A percentile compares a stretch with the other conserved stretches of the same genome.
Evolutionary conservation across 2,113 vertebrate genomes (phyloP).

Genomic region (Megaleporinus macrocephalus): DNA sequence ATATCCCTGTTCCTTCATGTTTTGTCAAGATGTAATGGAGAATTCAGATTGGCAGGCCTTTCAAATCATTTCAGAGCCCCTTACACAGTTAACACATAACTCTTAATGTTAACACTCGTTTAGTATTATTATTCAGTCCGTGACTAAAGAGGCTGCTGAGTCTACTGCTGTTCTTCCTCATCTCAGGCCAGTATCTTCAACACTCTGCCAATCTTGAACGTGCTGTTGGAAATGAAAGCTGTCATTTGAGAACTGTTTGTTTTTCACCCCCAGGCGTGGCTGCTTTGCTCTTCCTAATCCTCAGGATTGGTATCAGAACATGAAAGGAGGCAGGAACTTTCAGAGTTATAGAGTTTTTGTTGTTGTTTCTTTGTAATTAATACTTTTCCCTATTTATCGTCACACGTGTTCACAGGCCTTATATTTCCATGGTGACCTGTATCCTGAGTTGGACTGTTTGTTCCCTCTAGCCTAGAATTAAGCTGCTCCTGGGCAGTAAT

Average conservation of each 20-base stretch:
- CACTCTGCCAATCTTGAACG: background rate
- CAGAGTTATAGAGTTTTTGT: background rate
- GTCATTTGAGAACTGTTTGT: constrained; percentile 19
- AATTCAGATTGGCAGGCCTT: no score
- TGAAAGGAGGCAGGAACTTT: constrained; percentile 27
- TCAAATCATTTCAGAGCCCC: no score
- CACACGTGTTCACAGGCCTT: background rate
- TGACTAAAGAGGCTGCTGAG: no score
- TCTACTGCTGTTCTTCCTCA: background rate
- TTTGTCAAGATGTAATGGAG: no score
- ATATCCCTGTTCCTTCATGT: no score
- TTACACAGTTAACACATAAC: no score
- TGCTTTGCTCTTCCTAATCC: constrained; percentile 8
- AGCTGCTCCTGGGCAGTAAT: background rate
- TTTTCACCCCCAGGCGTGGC: background rate
- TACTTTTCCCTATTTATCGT: background rate
- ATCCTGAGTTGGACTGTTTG: background rate
- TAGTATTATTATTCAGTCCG: no score
- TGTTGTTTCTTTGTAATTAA: background rate
- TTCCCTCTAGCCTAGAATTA: background rate
- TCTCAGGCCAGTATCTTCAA: background rate
- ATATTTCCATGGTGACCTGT: background rate
- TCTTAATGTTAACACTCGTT: no score
- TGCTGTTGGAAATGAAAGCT: constrained; percentile 13
- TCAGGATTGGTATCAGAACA: background rate